Conservation (phyloP, 2,888 invertebrate genomes). For the Cerastis leucographa region DNA sequence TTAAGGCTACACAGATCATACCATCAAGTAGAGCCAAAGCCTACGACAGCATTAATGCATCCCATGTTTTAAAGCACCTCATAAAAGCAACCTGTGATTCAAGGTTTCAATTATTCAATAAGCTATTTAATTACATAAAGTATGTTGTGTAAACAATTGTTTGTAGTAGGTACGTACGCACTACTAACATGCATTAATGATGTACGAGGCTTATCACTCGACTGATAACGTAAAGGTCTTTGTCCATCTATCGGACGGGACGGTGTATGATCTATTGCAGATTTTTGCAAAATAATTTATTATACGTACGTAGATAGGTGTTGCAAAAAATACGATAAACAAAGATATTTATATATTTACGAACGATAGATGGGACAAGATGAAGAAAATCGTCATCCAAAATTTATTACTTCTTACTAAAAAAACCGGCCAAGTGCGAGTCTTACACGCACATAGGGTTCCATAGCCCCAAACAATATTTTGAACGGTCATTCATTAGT, state of each 20-base stretch:
- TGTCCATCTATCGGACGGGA: constrained; percentile 18
- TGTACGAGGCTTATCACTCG: constrained; percentile 26
- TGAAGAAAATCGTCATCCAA: too few relatives aligned
- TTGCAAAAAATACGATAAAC: neutral
- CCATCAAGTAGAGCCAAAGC: neutral
- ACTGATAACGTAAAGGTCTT: constrained; percentile 41
- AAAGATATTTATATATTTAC: too few relatives aligned
- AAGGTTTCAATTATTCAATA: constrained; percentile 21
- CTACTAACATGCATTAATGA: neutral
- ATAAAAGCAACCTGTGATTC: neutral
- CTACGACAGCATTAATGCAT: neutral
- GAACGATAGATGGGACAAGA: too few relatives aligned
- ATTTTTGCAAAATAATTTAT: neutral
- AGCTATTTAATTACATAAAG: constrained; percentile 10
- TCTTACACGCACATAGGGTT: too few relatives aligned
- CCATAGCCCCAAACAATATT: too few relatives aligned
- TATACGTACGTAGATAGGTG: neutral
- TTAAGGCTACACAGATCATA: too few relatives aligned
- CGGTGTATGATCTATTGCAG: neutral
- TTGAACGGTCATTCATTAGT: too few relatives aligned
- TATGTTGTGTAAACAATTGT: constrained; percentile 21
- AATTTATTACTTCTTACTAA: too few relatives aligned
- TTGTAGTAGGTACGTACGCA: neutral
- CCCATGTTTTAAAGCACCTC: neutral
- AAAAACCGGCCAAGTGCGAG: too few relatives aligned